Conservation (phyloP, 1,140 invertebrate genomes). For the Drosophila orena region DNA sequence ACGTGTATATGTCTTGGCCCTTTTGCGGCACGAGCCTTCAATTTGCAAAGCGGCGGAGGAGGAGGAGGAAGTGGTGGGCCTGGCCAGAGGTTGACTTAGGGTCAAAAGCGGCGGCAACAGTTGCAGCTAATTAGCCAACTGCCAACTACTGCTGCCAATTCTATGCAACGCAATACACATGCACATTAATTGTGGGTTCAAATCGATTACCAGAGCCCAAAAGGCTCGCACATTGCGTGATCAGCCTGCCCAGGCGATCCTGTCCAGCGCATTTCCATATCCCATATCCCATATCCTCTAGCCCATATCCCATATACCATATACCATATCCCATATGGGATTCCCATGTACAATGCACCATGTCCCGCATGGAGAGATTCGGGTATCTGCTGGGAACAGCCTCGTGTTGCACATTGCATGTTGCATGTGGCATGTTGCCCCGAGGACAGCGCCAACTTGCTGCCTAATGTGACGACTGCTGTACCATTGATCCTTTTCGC, state of each 20-base stretch:
- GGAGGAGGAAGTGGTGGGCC: background rate
- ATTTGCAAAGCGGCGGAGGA: slow-evolving; percentile 32
- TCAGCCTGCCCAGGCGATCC: slow-evolving; percentile 14
- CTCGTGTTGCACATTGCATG: slow-evolving; percentile 34
- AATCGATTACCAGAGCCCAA: slow-evolving; percentile 66
- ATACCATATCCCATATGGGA: slow-evolving; percentile 9
- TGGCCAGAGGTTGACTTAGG: slow-evolving; percentile 18
- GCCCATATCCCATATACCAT: background rate
- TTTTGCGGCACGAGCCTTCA: slow-evolving; percentile 75
- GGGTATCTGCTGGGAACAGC: background rate
- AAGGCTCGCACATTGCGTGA: slow-evolving; percentile 55
- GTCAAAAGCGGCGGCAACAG: slow-evolving; percentile 58
- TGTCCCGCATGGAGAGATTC: too few relatives aligned
- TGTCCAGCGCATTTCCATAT: slow-evolving; percentile 12
- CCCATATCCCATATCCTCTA: slow-evolving; percentile 8
- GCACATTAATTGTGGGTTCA: slow-evolving; percentile 68
- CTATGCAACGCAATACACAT: slow-evolving; percentile 41
- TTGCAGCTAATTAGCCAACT: slow-evolving; percentile 81
- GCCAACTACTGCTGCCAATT: slow-evolving; percentile 69
- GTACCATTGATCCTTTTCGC: slow-evolving; percentile 59
- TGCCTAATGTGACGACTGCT: slow-evolving; percentile 74
- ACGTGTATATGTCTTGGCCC: slow-evolving; percentile 52
- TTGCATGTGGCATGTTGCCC: slow-evolving; percentile 59
- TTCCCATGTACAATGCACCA: too few relatives aligned
- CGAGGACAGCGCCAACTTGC: slow-evolving; percentile 61